phyloP scores from a whole-genome alignment of 2,797 vertebrate species.

The Myotis myotis region DNA sequence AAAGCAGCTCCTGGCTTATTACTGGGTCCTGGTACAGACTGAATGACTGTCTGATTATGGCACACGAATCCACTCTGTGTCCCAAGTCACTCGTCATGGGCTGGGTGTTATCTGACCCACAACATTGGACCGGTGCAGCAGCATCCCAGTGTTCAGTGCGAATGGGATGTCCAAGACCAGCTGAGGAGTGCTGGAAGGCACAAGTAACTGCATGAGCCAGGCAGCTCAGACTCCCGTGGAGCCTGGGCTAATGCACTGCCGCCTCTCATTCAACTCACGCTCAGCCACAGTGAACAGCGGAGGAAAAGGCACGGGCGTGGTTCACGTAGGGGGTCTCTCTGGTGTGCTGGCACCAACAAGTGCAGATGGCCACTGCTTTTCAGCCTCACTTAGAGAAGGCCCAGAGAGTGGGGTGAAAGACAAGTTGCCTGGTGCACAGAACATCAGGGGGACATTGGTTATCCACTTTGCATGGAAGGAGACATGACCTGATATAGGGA shows the following conservation, averaged over 20 bases:
- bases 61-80: background rate
- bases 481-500: background rate
- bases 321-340: background rate
- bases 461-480: background rate
- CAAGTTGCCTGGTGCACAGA: background rate
- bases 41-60: background rate
- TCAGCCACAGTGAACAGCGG: background rate
- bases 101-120: background rate
- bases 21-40: background rate
- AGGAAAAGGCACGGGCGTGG: background rate
- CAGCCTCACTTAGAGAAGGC: background rate
- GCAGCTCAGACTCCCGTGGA: background rate
- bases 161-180: background rate
- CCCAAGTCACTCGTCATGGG: background rate
- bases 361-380: background rate
- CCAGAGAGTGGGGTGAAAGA: background rate
- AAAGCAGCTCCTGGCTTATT: background rate
- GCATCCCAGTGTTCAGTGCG: background rate
- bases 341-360: background rate
- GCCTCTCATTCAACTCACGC: background rate
- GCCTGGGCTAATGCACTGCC: rapidly evolving
- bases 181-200: background rate
- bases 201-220: background rate
- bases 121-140: background rate
- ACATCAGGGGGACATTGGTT: background rate